These are phyloP conservation scores for Mesocentrotus franciscanus DNA, from an alignment of 53 echinoderm and acorn worm genomes.

Conservation along the genomic window DNA sequence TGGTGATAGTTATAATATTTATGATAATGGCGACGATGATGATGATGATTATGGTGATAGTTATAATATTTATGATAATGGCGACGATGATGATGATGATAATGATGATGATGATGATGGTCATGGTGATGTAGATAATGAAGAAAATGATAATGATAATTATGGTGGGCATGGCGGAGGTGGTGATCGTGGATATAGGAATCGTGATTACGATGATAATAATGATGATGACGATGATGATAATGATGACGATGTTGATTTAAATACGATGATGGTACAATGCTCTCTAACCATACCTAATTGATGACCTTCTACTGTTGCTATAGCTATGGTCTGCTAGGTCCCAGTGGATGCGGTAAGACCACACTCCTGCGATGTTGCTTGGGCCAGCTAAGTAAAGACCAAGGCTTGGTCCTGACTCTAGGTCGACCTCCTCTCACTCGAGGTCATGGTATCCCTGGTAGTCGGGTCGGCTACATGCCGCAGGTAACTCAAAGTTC, in stretches of 20 bases:
- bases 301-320: not conserved
- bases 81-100: slow-evolving; percentile 32
- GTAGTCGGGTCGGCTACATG: slow-evolving; percentile 96
- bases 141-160: not conserved
- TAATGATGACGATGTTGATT: not conserved
- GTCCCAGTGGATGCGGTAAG: slow-evolving; percentile 99
- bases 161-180: not conserved
- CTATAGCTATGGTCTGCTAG: slow-evolving; percentile 89
- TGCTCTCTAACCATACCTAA: not conserved
- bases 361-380: slow-evolving; percentile 96
- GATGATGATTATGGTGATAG: not conserved
- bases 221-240: not conserved
- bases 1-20: not conserved
- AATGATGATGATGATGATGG: not conserved
- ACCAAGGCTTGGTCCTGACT: slow-evolving; percentile 80
- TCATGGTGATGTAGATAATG: not conserved
- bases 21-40: not conserved
- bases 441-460: slow-evolving; percentile 91
- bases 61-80: not conserved
- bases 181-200: not conserved
- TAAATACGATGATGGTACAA: not conserved
- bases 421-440: slow-evolving; percentile 88
- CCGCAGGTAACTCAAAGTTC: slow-evolving; percentile 81
- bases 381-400: slow-evolving; percentile 83
- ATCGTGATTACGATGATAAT: not conserved